Conservation (phyloP, 2,888 invertebrate genomes). For the Agrotis exclamationis region DNA sequence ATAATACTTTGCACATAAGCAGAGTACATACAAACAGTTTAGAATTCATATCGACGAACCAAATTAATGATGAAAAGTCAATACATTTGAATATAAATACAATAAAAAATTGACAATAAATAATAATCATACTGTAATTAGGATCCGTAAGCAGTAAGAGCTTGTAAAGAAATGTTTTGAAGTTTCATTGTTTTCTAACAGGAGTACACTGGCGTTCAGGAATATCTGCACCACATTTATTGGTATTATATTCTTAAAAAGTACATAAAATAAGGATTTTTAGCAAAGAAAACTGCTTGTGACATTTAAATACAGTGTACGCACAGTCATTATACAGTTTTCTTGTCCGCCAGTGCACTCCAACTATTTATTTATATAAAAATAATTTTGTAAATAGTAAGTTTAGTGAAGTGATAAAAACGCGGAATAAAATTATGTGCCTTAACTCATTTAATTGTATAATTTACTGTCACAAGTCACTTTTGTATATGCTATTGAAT, state of each 20-base stretch:
- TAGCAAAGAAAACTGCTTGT: not conserved
- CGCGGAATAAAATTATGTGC: slow-evolving; percentile 79
- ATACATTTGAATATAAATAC: slow-evolving; percentile 55
- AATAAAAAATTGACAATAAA: slow-evolving; percentile 61
- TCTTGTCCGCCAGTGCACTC: slow-evolving; percentile 53
- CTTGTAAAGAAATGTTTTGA: slow-evolving; percentile 63
- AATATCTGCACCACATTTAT: slow-evolving; percentile 3
- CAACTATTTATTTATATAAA: slow-evolving; percentile 76
- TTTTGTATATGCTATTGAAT: slow-evolving; percentile 46
- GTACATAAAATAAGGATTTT: not conserved
- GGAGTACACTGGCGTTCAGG: slow-evolving; percentile 55
- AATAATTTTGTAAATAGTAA: slow-evolving; percentile 80
- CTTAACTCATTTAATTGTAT: slow-evolving; percentile 75
- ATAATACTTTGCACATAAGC: slow-evolving; percentile 17
- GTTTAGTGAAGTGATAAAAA: slow-evolving; percentile 79
- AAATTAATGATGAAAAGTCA: slow-evolving; percentile 65
- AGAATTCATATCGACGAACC: slow-evolving; percentile 57
- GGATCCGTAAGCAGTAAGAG: slow-evolving; percentile 25
- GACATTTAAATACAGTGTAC: not conserved
- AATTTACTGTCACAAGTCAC: slow-evolving; percentile 62
- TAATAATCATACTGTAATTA: slow-evolving; percentile 49
- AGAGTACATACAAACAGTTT: slow-evolving; percentile 28
- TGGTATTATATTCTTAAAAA: not conserved
- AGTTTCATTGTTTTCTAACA: slow-evolving; percentile 66
- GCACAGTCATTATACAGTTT: not conserved